Evolutionary conservation across 2,797 vertebrate genomes (phyloP), one percentile per base, ranked within the genome.

Genomic region (Amblyopsis hoosieri): DNA sequence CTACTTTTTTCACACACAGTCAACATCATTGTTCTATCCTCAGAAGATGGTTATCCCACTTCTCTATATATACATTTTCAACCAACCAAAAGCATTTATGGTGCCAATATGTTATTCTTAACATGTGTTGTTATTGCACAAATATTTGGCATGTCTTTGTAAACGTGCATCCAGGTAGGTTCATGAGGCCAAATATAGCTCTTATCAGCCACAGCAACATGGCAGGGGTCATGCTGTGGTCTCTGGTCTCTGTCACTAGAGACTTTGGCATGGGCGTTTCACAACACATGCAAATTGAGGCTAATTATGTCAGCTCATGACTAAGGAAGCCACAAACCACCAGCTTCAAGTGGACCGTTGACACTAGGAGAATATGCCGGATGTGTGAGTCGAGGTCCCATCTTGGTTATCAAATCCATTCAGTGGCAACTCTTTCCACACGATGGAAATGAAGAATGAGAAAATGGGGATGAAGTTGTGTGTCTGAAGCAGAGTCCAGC

Each of bases 161-260:
- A 69, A 7, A 62, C 45, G 45, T 31, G 45, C 17, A 54, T 33
- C 46, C 51, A 60, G 19, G 54, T 52, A 58, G 62, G 74, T 74
- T 79, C 17, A 11, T 64, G 53, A 15, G 54, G 60, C 79, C 66
- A 87, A 89, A 91, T 84, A 86, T 91, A 92, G 79, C 74, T 2
- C 50, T 89, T 91, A 92, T 93, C 90, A 84, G 71, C 52, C 37
- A 17, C 33, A 10, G 55, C 80, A 80, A 67, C 62, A 77, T 86
- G 84, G 83, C 85, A 83, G 48, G 75, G 50, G 23, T 29, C 23
- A 29, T 29, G 23, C 23, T 29, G 23, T 29, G 23, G 23, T 29
- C 23, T 29, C 23, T 29, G 23, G 23, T 29, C 23, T 29, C 23
- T 29, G 3, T 29, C 23, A 78, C 74, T 62, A 57, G 9, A 54